Evolutionary conservation across 2,888 invertebrate species (phyloP), one percentile per base, ranked within the genome.

Genomic region (Druceiella hillmani): DNA sequence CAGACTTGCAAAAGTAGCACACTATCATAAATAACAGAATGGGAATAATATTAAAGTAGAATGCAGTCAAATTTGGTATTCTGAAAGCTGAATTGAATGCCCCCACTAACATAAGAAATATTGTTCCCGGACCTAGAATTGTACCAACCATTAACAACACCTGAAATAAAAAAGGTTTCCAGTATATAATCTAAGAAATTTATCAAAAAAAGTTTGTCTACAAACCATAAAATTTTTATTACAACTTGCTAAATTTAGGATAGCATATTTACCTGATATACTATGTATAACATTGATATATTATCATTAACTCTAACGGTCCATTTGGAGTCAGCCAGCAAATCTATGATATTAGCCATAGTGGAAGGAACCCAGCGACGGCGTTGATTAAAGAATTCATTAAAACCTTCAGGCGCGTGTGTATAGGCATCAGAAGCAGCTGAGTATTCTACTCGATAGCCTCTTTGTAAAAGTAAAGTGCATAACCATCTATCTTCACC

Each of bases 401-500:
- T 81, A 61, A 95, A 95, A 7, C 64, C 78, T 66, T 95, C 94
- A 0, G 95, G 95, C 16, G 92, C 89, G 58, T 93, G 93, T 1
- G 95, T 97, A 63, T 87, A 88, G 1, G 95, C 89, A 57, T 95
- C 95, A 0, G 92, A 89, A 1, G 95, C 95, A 0, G 95, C 95
- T 1, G 90, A 91, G 62, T 95, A 95, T 57, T 95, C 94, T 1
- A 97, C 84, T 13, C 90, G 77, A 56, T 90, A 92, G 1, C 94
- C 94, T 49, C 90, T 78, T 60, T 95, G 95, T 1, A 95, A 72
- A 1, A 97, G 70, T 34, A 95, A 64, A 0, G 95, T 95, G 59
- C 95, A 95, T 4, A 95, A 66, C 95, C 95, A 95, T 46, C 95
- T 79, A 64, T 97, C 95, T 61, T 97, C 95, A n/a, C 93, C 82